phyloP scores from a whole-genome alignment of 2,797 vertebrate genomes.

The Xenentodon cancila region DNA sequence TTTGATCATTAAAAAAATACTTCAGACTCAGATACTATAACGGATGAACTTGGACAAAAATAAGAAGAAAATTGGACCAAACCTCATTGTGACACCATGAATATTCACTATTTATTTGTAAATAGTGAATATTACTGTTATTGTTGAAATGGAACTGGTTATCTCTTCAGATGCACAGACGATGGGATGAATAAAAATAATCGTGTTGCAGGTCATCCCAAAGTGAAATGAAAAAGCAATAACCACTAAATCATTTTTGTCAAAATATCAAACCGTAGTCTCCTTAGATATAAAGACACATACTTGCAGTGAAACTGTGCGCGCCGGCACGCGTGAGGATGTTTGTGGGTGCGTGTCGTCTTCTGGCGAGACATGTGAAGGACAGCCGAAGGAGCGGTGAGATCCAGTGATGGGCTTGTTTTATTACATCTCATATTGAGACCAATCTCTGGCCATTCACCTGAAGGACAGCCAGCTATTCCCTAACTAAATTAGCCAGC shows the following conservation, averaged over 20 bases:
- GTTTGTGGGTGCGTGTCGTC: slow-evolving; percentile 36
- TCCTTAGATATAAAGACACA: background rate
- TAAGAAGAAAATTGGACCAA: background rate
- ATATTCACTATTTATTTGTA: background rate
- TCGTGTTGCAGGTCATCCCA: background rate
- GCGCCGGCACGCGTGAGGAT: slow-evolving; percentile 10
- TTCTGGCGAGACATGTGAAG: slow-evolving; percentile 72
- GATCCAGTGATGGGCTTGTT: slow-evolving; percentile 74
- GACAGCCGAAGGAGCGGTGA: slow-evolving; percentile 73
- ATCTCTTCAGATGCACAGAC: background rate
- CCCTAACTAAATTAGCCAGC: slow-evolving; percentile 80
- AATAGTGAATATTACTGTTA: too few relatives aligned
- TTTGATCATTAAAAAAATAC: too few relatives aligned
- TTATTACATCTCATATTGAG: slow-evolving; percentile 86
- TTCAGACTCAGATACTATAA: too few relatives aligned
- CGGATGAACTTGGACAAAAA: background rate
- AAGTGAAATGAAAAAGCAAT: slow-evolving; percentile 8
- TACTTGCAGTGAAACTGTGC: background rate
- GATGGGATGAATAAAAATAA: slow-evolving; percentile 12
- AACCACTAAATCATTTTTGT: slow-evolving; percentile 3
- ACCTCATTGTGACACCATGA: background rate
- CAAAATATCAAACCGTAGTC: slow-evolving; percentile 13
- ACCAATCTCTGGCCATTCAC: slow-evolving; percentile 79
- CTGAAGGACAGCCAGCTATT: slow-evolving; percentile 83
- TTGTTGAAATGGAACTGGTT: background rate